These are phyloP conservation scores for Nemopilema nomurai DNA, from an alignment of 30 jellyfish, hydroid and myxozoan species.

Conservation along the genomic window DNA sequence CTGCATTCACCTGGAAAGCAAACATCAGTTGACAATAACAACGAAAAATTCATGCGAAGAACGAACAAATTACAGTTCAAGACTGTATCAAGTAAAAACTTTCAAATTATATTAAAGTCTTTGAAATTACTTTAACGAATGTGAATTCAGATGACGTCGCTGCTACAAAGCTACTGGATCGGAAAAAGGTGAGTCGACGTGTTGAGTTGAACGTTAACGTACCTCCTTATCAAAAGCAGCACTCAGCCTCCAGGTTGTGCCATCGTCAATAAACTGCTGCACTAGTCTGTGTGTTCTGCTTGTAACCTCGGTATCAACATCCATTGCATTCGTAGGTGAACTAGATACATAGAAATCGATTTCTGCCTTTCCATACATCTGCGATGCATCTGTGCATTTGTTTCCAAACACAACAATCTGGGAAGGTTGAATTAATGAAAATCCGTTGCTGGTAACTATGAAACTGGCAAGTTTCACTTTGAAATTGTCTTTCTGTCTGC, in stretches of 20 bases:
- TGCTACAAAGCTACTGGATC: background rate
- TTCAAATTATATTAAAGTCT: too few species aligned
- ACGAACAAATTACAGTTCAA: background rate
- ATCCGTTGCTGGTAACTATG: slow-evolving; percentile 30
- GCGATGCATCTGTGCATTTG: slow-evolving; percentile 27
- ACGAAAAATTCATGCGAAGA: background rate
- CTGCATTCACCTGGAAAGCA: slow-evolving; percentile 15
- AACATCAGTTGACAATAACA: background rate
- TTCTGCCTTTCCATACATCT: slow-evolving; percentile 3
- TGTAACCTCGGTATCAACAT: slow-evolving; percentile 48
- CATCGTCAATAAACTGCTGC: slow-evolving; percentile 62
- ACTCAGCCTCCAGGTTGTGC: slow-evolving; percentile 77
- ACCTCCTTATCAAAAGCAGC: slow-evolving; percentile 70
- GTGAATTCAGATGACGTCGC: background rate
- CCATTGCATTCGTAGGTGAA: slow-evolving; percentile 28
- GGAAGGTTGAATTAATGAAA: background rate
- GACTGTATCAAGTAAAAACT: background rate
- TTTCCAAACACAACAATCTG: slow-evolving; percentile 38
- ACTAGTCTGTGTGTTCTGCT: slow-evolving; percentile 46
- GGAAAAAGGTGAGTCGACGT: background rate
- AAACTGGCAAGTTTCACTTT: slow-evolving; percentile 18
- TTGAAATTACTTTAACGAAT: background rate
- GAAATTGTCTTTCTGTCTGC: slow-evolving; percentile 18
- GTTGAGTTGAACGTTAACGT: background rate
- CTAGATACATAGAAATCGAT: slow-evolving; percentile 14